Conservation (phyloP, 2,888 invertebrate species). For the Platycnemis pennipes region DNA sequence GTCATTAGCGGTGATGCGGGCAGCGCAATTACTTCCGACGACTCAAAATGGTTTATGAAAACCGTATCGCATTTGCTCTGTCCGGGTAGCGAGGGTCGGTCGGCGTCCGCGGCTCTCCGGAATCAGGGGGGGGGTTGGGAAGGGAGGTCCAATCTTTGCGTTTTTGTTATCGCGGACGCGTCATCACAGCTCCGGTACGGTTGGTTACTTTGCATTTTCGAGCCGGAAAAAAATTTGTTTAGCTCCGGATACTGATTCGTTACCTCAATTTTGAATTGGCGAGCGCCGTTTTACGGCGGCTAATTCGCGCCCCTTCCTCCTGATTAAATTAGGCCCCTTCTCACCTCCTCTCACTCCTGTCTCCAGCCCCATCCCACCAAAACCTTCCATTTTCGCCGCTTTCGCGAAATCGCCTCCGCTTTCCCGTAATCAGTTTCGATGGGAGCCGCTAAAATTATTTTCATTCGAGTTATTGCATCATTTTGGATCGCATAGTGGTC, state of each 20-base stretch:
- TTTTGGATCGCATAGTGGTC: not conserved
- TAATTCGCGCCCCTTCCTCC: not conserved
- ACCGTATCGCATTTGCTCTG: not conserved
- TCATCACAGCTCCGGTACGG: not conserved
- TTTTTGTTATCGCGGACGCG: not conserved
- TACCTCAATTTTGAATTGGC: constrained; percentile 28
- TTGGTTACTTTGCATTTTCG: constrained; percentile 29
- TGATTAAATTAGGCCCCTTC: constrained; percentile 4
- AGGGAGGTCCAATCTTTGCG: not conserved
- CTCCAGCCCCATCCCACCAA: not conserved
- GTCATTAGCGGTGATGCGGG: not conserved
- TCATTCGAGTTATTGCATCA: constrained; percentile 16
- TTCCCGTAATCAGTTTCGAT: constrained; percentile 46
- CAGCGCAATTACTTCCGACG: not conserved
- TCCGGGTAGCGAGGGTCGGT: not conserved
- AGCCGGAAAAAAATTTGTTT: constrained; percentile 20
- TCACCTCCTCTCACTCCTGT: not conserved
- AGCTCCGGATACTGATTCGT: not conserved
- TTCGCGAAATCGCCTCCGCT: constrained; percentile 17
- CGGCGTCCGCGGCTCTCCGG: too few species aligned
- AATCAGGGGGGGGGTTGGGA: not conserved
- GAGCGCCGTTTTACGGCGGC: constrained; percentile 30
- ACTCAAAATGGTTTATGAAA: not conserved
- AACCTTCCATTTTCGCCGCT: not conserved
- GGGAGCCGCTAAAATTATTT: constrained; percentile 3